These are phyloP conservation scores for Melanotaenia trifasciata DNA, from an alignment of 2,797 vertebrate species.

Conservation along the genomic window DNA sequence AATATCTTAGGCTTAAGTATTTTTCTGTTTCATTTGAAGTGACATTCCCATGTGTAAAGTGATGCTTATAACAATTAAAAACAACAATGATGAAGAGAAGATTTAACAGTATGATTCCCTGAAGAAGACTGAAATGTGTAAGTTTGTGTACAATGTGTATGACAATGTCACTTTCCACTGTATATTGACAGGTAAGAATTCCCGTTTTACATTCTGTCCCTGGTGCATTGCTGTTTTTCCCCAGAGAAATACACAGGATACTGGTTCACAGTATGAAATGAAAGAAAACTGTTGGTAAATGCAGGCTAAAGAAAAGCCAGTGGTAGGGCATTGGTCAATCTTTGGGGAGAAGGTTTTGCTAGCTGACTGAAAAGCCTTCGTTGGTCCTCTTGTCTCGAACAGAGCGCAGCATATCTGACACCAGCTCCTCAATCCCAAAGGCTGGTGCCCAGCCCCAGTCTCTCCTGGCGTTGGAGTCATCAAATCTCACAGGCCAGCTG, in stretches of 20 bases:
- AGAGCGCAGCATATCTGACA: conserved; percentile 80
- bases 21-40: conserved; percentile 31
- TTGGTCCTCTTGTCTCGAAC: conserved; percentile 74
- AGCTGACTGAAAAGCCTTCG: conserved; percentile 74
- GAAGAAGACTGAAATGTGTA: conserved; percentile 61
- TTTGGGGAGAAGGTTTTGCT: conserved; percentile 54
- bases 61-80: conserved; percentile 67
- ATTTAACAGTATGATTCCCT: conserved; percentile 69
- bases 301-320: conserved; percentile 42
- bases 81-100: conserved; percentile 64
- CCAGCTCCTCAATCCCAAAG: conserved; percentile 78
- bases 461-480: conserved; percentile 84
- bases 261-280: conserved; percentile 41
- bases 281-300: conserved; percentile 36
- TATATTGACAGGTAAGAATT: conserved; percentile 43
- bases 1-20: conserved; percentile 22
- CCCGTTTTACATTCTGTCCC: conserved; percentile 36
- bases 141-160: conserved; percentile 34
- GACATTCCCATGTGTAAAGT: conserved; percentile 47
- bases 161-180: conserved; percentile 26
- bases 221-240: conserved; percentile 26
- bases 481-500: conserved; percentile 86
- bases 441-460: conserved; percentile 84
- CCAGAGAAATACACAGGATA: conserved; percentile 47
- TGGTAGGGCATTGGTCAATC: conserved; percentile 25